Base-by-base conservation (phyloP, 2,113 vertebrate species). In the Rana temporaria region DNA sequence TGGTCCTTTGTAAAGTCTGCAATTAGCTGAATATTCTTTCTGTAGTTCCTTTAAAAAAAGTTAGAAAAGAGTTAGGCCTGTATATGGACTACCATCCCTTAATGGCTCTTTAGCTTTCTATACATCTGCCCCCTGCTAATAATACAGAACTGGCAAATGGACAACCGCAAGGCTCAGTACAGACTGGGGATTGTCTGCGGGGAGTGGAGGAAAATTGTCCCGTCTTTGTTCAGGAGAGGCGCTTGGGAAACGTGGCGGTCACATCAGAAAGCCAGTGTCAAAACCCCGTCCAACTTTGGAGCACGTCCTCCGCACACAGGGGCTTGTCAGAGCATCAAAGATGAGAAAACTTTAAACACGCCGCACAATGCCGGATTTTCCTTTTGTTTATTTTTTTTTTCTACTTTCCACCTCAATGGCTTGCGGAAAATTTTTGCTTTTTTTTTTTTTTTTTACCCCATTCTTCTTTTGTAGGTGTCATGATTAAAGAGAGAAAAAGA, bases 281-380 rank as follows among this genome's bases (percentile, higher is more conserved):
- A 72, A 48, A 16, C 30, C 30, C 20, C 63, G 53, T 68, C 81
- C 70, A 70, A 53, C 34, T 70, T 18, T 66, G 57, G n/a, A 53
- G 70, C 19, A 53, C 56, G 70, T 14, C 56, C 26, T 16, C 34
- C 24, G 56, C 56, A 57, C 9, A 20, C 20, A 34, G 82, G 66
- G 67, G 53, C 24, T 52, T 78, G 73, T 77, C 66, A 32, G 75
- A 59, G 53, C 74, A 75, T 82, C 83, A 77, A 71, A 86, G 76
- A 72, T 14, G 30, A 20, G 20, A 69, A 22, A 38, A 62, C 62
- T 18, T 70, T 63, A 71, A 59, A 62, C 32, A 42, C 56, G 79
- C 59, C 17, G 79, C 79, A 18, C 60, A 26, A 17, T 71, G 11
- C 26, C 48, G 16, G 60, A 24, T 70, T 52, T 42, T 16, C 56